phyloP scores from a whole-genome alignment of 2,113 vertebrate species.

The Chloropsis hardwickii region DNA sequence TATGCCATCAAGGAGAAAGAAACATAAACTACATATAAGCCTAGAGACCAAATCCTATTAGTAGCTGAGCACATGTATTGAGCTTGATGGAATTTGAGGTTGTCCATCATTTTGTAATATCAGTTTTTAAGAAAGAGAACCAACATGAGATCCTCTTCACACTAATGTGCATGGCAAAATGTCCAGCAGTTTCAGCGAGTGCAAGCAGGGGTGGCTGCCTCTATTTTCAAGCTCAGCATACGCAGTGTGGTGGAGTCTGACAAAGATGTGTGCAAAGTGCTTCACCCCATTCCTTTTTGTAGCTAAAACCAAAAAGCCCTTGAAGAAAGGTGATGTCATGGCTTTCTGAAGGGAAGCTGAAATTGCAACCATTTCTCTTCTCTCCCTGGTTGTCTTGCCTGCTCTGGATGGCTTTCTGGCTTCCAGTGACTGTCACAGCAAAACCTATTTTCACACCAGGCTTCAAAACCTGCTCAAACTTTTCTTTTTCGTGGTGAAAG shows the following conservation, averaged over 20 bases:
- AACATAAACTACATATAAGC: background rate
- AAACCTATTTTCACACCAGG: background rate
- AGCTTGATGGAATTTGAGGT: background rate
- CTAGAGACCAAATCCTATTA: background rate
- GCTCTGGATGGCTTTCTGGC: background rate
- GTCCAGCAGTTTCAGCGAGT: background rate
- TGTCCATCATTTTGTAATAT: background rate
- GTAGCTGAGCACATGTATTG: background rate
- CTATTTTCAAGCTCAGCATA: background rate
- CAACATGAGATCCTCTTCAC: background rate
- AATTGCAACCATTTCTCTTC: background rate
- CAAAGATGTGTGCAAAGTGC: background rate
- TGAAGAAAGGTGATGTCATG: background rate
- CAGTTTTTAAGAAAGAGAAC: background rate
- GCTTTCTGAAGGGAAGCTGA: background rate
- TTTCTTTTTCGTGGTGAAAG: background rate
- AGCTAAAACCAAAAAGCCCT: background rate
- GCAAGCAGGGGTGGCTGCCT: background rate
- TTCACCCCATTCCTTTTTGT: background rate
- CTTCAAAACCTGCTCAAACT: background rate
- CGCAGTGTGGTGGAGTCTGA: rapidly evolving
- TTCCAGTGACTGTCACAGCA: background rate
- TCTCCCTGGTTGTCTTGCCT: background rate
- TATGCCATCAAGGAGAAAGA: background rate
- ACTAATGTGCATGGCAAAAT: background rate